These are phyloP conservation scores for Troides oblongomaculatus DNA, from an alignment of 2,888 invertebrate genomes.

Conservation along the genomic window DNA sequence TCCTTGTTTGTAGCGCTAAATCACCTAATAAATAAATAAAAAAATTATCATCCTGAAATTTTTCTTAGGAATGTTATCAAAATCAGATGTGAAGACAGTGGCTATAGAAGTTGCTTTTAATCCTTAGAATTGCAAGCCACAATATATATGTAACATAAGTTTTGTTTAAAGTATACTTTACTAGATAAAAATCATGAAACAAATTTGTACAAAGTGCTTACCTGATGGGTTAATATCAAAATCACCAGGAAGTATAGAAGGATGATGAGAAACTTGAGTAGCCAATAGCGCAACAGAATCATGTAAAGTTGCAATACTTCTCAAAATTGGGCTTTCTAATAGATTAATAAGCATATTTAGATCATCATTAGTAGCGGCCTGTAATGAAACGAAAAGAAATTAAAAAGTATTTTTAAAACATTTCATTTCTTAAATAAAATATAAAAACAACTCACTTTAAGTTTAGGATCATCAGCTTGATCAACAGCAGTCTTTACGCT, in stretches of 20 bases:
- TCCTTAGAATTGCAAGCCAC: too few species aligned
- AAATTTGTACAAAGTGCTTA: slow-evolving; percentile 33
- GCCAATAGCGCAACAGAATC: slow-evolving; percentile 94
- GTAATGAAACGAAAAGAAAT: slow-evolving; percentile 31
- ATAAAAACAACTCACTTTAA: slow-evolving; percentile 77
- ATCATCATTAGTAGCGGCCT: slow-evolving; percentile 85
- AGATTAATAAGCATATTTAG: slow-evolving; percentile 90
- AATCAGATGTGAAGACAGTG: too few species aligned
- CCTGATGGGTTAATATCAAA: slow-evolving; percentile 94
- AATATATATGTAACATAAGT: too few species aligned
- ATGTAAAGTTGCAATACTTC: slow-evolving; percentile 93
- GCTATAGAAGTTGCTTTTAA: too few species aligned
- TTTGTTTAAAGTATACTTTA: too few species aligned
- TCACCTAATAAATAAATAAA: slow-evolving; percentile 52
- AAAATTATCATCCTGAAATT: too few species aligned
- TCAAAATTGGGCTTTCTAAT: slow-evolving; percentile 93
- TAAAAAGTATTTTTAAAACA: not conserved
- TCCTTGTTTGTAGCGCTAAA: slow-evolving; percentile 69
- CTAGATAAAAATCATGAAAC: too few species aligned
- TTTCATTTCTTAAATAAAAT: not conserved
- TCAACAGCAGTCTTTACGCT: slow-evolving; percentile 92
- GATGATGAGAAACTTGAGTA: slow-evolving; percentile 92
- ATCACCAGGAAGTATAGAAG: slow-evolving; percentile 94
- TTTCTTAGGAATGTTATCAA: too few species aligned
- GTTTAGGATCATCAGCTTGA: slow-evolving; percentile 90